Conservation (phyloP, 2,113 vertebrate genomes). For the Oreotrochilus melanogaster region DNA sequence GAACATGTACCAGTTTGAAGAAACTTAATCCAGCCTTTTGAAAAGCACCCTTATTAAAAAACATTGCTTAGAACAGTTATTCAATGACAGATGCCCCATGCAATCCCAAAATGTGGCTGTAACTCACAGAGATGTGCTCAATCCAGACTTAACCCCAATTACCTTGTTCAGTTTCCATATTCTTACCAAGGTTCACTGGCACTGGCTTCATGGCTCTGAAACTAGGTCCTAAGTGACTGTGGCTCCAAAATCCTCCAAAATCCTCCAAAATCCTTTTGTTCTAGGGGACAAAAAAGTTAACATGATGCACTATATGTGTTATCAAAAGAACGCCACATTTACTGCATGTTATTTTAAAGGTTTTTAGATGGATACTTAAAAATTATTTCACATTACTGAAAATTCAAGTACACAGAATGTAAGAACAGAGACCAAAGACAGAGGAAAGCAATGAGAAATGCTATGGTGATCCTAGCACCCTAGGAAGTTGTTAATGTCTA, state of each 20-base stretch:
- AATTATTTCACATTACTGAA: background rate
- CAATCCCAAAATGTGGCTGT: background rate
- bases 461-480: background rate
- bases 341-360: background rate
- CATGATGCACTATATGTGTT: background rate
- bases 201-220: background rate
- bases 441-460: slow-evolving; percentile 2
- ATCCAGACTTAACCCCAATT: background rate
- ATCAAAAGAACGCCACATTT: background rate
- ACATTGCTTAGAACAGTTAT: background rate
- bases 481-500: slow-evolving; percentile 36
- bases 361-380: background rate
- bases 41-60: background rate
- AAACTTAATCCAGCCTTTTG: background rate
- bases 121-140: background rate
- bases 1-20: background rate
- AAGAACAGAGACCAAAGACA: background rate
- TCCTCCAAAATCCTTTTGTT: no score
- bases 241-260: background rate
- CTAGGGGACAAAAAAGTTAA: background rate
- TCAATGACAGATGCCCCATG: background rate
- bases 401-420: background rate
- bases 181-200: background rate
- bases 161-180: background rate
- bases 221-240: background rate